Evolutionary conservation across 2,888 invertebrate genomes (phyloP).

Genomic region (Lasioglossum vierecki): DNA sequence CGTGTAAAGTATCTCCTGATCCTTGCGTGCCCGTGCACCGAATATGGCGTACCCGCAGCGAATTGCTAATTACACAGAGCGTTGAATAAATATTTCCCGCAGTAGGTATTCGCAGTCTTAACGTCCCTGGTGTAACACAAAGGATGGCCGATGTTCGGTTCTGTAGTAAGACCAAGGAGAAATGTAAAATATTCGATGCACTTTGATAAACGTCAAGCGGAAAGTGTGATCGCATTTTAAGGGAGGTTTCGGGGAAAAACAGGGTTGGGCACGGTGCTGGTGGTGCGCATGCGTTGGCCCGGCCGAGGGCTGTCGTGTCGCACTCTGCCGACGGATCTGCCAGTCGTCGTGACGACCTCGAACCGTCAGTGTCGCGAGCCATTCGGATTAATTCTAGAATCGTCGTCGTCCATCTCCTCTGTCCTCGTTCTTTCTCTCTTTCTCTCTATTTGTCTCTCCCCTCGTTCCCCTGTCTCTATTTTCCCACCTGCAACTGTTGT

Average conservation of each 20-base stretch:
- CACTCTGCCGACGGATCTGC: conserved; percentile 71
- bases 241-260: conserved; percentile 70
- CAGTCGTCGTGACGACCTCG: conserved; percentile 80
- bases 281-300: conserved; percentile 79
- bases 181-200: not conserved
- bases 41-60: not conserved
- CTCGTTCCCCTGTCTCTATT: not conserved
- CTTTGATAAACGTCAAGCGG: not conserved
- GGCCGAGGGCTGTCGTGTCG: conserved; percentile 79
- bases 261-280: conserved; percentile 75
- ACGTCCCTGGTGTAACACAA: not conserved
- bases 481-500: not conserved
- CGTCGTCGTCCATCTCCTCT: not conserved
- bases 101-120: not conserved
- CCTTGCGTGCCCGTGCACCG: not conserved
- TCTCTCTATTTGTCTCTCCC: not conserved
- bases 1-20: not conserved
- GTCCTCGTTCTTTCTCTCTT: not conserved
- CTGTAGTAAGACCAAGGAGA: not conserved
- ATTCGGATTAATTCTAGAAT: conserved; percentile 11
- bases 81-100: not conserved
- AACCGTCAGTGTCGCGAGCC: conserved; percentile 68
- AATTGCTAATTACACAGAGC: not conserved
- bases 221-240: conserved; percentile 35
- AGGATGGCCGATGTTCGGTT: not conserved